phyloP scores from a whole-genome alignment of 2,113 vertebrate species.

The Tympanuchus pallidicinctus region DNA sequence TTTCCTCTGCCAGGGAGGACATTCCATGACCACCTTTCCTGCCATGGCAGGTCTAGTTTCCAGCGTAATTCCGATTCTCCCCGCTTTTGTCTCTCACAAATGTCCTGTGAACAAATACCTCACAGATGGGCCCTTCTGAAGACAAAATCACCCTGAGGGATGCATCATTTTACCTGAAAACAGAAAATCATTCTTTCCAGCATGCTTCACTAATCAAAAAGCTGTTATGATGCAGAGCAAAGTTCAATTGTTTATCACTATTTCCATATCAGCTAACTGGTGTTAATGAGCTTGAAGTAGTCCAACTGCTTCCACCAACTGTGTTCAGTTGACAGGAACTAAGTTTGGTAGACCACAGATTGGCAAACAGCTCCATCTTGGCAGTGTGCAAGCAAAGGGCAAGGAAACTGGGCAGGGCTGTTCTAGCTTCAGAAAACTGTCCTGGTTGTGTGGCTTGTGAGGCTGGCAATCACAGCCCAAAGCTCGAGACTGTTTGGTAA shows the following conservation, averaged over 20 bases:
- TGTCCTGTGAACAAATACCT: not conserved
- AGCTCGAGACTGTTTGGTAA: not conserved
- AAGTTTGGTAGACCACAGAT: not conserved
- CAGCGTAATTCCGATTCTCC: not conserved
- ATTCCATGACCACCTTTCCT: not conserved
- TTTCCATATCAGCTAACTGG: not conserved
- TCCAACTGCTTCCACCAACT: not conserved
- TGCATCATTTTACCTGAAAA: not conserved
- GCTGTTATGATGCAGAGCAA: not conserved
- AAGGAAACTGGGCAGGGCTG: not conserved
- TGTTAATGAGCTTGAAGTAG: not conserved
- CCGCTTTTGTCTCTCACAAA: not conserved
- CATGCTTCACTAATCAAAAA: not conserved
- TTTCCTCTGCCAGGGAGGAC: not conserved
- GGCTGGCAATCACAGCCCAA: accelerated
- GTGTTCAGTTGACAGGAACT: not conserved
- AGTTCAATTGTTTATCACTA: not conserved
- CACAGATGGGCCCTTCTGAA: not conserved
- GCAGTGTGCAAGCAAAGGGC: not conserved
- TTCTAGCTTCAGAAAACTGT: not conserved
- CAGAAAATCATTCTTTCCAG: not conserved
- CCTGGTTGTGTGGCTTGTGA: not conserved
- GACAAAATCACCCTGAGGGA: not conserved
- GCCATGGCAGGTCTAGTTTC: not conserved
- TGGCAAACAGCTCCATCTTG: not conserved